Evolutionary conservation across 2,888 invertebrate genomes (phyloP), one percentile per base, ranked within the genome.

Genomic region (Antheraea yamamai): DNA sequence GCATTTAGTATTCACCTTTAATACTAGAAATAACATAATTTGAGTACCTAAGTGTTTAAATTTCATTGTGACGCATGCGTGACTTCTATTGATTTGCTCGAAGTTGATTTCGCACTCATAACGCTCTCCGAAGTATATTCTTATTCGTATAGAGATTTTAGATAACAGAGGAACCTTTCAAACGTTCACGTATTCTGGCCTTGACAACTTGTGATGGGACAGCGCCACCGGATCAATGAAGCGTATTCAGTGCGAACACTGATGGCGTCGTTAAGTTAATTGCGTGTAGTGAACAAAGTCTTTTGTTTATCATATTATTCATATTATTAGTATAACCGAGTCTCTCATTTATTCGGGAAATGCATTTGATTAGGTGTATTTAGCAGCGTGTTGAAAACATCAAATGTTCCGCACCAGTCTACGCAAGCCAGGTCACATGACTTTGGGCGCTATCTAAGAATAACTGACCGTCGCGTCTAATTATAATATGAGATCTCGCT

Each of bases 401-500:
- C 70, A 39, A 70, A 70, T 39, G 64, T 70, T 70, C n/a, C 39
- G 39, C 39, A 70, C 23, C 70, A 70, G 20, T 70, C 39, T 70
- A 26, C 39, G 83, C 83, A 83, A 82, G 83, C 83, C 82, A 84
- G 87, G 87, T 90, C 89, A 89, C 90, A 91, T 91, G 92, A 91
- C 90, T 87, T 85, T 87, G 88, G 85, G 86, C 84, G 87, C 85
- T 86, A 89, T 91, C 91, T 91, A 87, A 90, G 90, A 93, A 93
- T 93, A 93, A 91, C 91, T 89, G 91, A 88, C 89, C 87, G 89
- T 88, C 89, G 88, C 81, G 81, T 91, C 92, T 93, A 93, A 93
- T 92, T 92, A 91, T 92, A 91, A 85, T 84, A 75, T 30, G 61
- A 74, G 74, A 75, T 75, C 72, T 75, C 72, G 51, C 72, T 72